These are phyloP conservation scores for Deilephila porcellus DNA, from an alignment of 2,888 invertebrate genomes.

Conservation along the genomic window DNA sequence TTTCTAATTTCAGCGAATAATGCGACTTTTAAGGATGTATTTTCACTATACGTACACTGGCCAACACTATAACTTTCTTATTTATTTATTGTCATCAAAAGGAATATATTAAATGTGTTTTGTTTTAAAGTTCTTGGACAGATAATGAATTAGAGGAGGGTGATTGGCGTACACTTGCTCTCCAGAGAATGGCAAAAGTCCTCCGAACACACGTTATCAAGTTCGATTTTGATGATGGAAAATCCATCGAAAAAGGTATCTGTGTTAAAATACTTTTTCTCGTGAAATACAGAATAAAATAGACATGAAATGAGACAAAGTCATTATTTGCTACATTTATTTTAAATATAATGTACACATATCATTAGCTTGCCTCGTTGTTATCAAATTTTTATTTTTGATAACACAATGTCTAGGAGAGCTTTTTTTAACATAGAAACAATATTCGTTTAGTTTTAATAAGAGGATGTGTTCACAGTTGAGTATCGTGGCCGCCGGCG, in stretches of 20 bases:
- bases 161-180: conserved; percentile 86
- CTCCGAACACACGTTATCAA: conserved; percentile 88
- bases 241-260: conserved; percentile 71
- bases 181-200: conserved; percentile 83
- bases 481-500: conserved; percentile 85
- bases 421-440: background rate
- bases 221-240: conserved; percentile 82
- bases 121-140: conserved; percentile 65
- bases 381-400: conserved; percentile 6
- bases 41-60: background rate
- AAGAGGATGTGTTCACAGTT: conserved; percentile 50
- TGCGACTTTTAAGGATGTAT: background rate
- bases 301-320: background rate
- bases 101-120: background rate
- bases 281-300: background rate
- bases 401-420: conserved; percentile 15
- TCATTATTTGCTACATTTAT: background rate
- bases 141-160: conserved; percentile 74
- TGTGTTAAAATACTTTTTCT: background rate
- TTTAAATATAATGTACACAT: background rate
- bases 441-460: conserved; percentile 24
- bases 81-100: no score
- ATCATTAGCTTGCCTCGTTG: background rate
- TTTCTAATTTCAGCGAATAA: no score
- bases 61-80: no score